phyloP scores from a whole-genome alignment of 2,797 vertebrate species.

The Lagocephalus sceleratus region DNA sequence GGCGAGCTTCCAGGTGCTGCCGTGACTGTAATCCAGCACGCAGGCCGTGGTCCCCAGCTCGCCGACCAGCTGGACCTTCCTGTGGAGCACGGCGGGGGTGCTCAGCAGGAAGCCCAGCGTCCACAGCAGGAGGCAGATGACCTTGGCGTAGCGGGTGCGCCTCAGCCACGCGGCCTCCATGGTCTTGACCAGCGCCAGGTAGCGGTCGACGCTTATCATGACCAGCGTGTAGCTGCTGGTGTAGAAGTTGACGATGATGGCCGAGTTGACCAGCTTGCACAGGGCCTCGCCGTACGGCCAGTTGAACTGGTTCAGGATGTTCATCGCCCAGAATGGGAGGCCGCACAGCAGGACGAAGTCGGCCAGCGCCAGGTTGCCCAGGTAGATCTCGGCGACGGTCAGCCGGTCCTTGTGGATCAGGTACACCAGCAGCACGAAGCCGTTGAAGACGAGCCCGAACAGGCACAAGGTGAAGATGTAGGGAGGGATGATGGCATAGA shows the following conservation, averaged over 20 bases:
- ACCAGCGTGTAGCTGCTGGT: constrained; percentile 86
- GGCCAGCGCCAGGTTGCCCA: constrained; percentile 84
- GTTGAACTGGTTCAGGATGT: constrained; percentile 76
- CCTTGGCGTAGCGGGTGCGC: constrained; percentile 76
- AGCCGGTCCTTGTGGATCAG: constrained; percentile 77
- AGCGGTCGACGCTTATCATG: constrained; percentile 90
- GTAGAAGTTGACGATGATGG: constrained; percentile 81
- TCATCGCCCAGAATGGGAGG: constrained; percentile 90
- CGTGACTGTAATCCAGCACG: constrained; percentile 47
- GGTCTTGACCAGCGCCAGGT: constrained; percentile 87
- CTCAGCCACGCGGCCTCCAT: constrained; percentile 83
- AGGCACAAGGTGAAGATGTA: constrained; percentile 71
- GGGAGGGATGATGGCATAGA: constrained; percentile 65
- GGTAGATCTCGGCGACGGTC: constrained; percentile 88
- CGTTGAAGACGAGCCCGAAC: constrained; percentile 79
- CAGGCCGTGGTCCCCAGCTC: constrained; percentile 60
- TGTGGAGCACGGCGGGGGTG: constrained; percentile 71
- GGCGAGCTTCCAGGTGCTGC: constrained; percentile 67
- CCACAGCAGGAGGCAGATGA: constrained; percentile 83
- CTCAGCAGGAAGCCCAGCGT: constrained; percentile 75
- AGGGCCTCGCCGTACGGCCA: constrained; percentile 86
- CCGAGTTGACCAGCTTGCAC: constrained; percentile 81
- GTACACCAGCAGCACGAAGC: constrained; percentile 82
- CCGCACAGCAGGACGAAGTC: constrained; percentile 81
- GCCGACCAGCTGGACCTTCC: constrained; percentile 53